phyloP scores from a whole-genome alignment of 53 echinoderm and acorn worm genomes.

The Paelopatides confundens region DNA sequence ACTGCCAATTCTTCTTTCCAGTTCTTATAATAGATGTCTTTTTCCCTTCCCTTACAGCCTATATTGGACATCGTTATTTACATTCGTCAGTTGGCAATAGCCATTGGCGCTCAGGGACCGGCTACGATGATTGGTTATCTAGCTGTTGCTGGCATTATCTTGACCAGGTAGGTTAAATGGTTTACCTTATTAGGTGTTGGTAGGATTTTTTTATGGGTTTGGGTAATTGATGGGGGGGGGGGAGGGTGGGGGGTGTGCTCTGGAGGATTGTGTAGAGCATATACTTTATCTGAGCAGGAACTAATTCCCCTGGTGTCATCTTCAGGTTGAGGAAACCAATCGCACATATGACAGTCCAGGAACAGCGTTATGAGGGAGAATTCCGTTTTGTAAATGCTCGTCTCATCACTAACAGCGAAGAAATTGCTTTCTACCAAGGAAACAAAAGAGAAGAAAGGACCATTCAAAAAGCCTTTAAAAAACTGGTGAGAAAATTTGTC shows the following conservation, averaged over 20 bases:
- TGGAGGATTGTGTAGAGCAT: neutral
- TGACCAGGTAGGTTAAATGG: constrained; percentile 76
- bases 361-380: constrained; percentile 90
- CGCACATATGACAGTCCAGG: constrained; percentile 90
- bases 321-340: constrained; percentile 82
- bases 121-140: constrained; percentile 89
- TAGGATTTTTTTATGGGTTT: neutral
- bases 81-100: constrained; percentile 75
- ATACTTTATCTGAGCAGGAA: neutral
- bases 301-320: neutral
- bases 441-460: constrained; percentile 87
- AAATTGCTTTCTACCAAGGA: constrained; percentile 97
- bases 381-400: constrained; percentile 96
- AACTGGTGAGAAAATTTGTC: constrained; percentile 88
- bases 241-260: neutral
- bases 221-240: neutral
- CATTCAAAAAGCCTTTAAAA: constrained; percentile 81
- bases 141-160: constrained; percentile 82
- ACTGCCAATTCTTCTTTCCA: too few species aligned
- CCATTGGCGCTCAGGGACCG: constrained; percentile 94
- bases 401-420: constrained; percentile 97
- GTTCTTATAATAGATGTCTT: too few species aligned
- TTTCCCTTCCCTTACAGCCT: constrained; percentile 64
- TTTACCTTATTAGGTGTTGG: neutral
- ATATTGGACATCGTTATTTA: constrained; percentile 92